Evolutionary conservation across 2,113 vertebrate species (phyloP).

Genomic region (Podocnemis expansa): DNA sequence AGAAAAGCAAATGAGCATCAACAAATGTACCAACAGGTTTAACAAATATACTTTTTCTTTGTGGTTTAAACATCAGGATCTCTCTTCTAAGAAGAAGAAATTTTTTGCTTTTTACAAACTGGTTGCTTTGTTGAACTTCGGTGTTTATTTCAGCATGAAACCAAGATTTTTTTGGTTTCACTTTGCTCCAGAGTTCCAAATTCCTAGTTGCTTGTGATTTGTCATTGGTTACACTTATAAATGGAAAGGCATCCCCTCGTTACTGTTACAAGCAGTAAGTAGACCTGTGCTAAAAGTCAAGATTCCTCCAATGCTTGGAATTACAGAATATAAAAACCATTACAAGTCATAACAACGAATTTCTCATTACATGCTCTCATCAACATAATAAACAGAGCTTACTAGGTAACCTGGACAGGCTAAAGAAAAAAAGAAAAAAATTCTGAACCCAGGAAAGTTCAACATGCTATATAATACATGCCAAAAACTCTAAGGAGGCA

Average conservation of each 20-base stretch:
- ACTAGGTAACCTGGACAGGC: neutral
- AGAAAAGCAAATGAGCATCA: neutral
- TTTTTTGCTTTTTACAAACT: neutral
- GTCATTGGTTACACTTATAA: neutral
- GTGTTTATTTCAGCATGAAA: neutral
- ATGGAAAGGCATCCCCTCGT: neutral
- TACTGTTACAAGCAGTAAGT: neutral
- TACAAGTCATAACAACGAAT: neutral
- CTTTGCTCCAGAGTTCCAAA: neutral
- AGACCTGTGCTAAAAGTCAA: neutral
- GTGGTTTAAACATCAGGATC: neutral
- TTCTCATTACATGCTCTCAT: neutral
- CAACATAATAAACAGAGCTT: neutral
- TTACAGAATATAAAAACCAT: neutral
- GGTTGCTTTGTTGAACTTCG: neutral
- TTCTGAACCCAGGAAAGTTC: neutral
- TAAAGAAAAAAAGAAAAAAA: too few relatives aligned
- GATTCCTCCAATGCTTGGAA: neutral
- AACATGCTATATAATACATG: neutral
- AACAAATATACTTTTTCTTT: neutral
- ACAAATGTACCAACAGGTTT: neutral
- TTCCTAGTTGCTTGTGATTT: neutral
- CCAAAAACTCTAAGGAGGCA: neutral
- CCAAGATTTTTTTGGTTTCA: neutral
- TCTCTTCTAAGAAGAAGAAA: neutral